Evolutionary conservation across 2,888 invertebrate genomes (phyloP).

Genomic region (Vandiemenella viatica): DNA sequence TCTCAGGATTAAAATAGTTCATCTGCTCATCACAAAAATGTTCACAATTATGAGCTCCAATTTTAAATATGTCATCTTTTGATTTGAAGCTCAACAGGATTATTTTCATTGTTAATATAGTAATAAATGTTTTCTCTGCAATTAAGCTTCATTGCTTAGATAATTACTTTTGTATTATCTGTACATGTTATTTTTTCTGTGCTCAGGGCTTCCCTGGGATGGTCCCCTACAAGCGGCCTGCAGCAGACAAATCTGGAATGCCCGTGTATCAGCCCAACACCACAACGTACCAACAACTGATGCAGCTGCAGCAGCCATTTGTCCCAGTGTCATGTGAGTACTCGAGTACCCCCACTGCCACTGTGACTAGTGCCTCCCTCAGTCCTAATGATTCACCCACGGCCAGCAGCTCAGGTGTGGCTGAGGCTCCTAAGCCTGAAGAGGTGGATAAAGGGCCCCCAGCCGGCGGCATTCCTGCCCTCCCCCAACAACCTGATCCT

Average conservation of each 20-base stretch:
- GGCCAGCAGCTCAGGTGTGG: conserved; percentile 21
- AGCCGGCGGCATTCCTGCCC: conserved; percentile 17
- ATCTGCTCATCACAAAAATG: too few species aligned
- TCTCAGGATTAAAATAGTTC: too few species aligned
- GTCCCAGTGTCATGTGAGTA: conserved; percentile 99
- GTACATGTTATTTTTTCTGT: too few species aligned
- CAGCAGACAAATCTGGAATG: conserved; percentile 90
- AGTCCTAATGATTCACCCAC: conserved; percentile 26
- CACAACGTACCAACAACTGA: conserved; percentile 90
- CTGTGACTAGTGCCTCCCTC: conserved; percentile 31
- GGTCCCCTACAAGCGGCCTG: conserved; percentile 91
- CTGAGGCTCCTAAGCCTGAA: conserved; percentile 3
- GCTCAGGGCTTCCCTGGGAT: conserved; percentile 92
- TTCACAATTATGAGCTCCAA: too few species aligned
- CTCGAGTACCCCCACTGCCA: conserved; percentile 41
- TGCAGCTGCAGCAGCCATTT: conserved; percentile 82
- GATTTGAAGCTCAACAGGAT: too few species aligned
- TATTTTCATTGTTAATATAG: too few species aligned
- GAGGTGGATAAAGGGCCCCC: conserved; percentile 16
- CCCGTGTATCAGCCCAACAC: conserved; percentile 84
- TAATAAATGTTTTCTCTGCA: too few species aligned
- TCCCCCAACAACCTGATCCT: conserved; percentile 23
- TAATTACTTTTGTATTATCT: too few species aligned
- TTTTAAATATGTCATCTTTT: too few species aligned
- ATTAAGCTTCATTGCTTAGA: too few species aligned